These are phyloP conservation scores for Leucopsar rothschildi DNA, from an alignment of 2,113 vertebrate genomes.

Conservation along the genomic window DNA sequence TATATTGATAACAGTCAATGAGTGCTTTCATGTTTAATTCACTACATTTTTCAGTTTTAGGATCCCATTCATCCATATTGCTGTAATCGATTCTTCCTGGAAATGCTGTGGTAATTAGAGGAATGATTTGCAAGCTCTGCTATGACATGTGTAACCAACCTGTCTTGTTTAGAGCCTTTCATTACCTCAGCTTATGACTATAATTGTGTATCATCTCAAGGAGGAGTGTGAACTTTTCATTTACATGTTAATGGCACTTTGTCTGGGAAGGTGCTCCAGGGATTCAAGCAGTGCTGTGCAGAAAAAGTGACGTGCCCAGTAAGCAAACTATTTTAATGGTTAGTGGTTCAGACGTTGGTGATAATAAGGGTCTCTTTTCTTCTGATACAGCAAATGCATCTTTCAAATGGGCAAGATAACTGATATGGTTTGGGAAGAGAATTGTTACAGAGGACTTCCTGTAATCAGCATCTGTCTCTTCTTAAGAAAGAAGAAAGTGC, in stretches of 20 bases:
- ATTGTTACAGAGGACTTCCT: background rate
- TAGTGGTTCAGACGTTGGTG: background rate
- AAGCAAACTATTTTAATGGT: background rate
- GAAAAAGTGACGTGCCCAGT: background rate
- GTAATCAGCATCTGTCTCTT: background rate
- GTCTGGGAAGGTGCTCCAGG: background rate
- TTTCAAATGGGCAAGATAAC: background rate
- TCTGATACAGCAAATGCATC: background rate
- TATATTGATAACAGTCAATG: background rate
- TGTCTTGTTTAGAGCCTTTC: background rate
- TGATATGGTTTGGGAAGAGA: background rate
- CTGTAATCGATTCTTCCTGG: background rate
- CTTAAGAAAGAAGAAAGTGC: background rate
- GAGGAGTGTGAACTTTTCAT: background rate
- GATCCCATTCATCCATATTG: background rate
- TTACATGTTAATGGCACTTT: conserved; percentile 17
- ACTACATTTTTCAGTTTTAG: background rate
- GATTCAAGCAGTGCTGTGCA: background rate
- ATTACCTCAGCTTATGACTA: background rate
- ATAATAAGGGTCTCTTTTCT: background rate
- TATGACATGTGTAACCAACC: background rate
- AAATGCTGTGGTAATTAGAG: background rate
- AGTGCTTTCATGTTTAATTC: background rate
- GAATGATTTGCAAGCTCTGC: background rate
- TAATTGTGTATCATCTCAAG: background rate